Evolutionary conservation across 1,140 invertebrate genomes (phyloP).

Genomic region (Bombus waltoni): DNA sequence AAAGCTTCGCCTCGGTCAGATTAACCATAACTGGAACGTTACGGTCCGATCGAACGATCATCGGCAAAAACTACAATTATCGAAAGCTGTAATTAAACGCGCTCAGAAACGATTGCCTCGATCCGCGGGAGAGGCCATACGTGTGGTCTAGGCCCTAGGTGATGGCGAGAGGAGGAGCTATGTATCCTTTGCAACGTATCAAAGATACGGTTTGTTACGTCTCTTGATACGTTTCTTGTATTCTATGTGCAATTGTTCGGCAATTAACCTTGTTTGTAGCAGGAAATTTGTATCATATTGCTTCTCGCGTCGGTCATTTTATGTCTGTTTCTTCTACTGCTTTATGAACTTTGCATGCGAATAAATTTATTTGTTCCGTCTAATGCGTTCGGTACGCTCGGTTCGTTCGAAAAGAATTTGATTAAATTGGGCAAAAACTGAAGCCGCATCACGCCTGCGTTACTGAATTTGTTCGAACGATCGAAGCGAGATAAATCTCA

Average conservation of each 20-base stretch:
- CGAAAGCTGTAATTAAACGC: constrained; percentile 71
- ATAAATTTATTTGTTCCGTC: too few species aligned
- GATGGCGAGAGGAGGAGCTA: not conserved
- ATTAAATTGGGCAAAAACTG: not conserved
- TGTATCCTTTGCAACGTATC: not conserved
- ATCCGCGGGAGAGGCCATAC: not conserved
- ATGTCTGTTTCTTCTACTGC: not conserved
- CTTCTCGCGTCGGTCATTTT: too few species aligned
- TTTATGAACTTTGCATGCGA: not conserved
- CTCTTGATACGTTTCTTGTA: not conserved
- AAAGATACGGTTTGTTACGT: not conserved
- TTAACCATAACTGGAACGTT: constrained; percentile 25
- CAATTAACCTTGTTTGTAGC: not conserved
- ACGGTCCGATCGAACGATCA: constrained; percentile 11
- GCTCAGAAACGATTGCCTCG: constrained; percentile 19
- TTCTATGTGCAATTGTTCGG: not conserved
- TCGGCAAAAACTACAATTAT: constrained; percentile 70
- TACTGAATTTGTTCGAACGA: too few species aligned
- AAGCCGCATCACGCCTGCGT: too few species aligned
- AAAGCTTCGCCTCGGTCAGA: not conserved
- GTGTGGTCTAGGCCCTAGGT: not conserved
- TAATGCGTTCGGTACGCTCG: too few species aligned
- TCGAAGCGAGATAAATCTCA: too few species aligned
- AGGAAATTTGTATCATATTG: not conserved
- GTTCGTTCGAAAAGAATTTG: not conserved